A percentile compares a stretch with the other conserved stretches of the same genome.
phyloP scores from a whole-genome alignment of 1,140 invertebrate genomes.

The Bombus cullumanus region DNA sequence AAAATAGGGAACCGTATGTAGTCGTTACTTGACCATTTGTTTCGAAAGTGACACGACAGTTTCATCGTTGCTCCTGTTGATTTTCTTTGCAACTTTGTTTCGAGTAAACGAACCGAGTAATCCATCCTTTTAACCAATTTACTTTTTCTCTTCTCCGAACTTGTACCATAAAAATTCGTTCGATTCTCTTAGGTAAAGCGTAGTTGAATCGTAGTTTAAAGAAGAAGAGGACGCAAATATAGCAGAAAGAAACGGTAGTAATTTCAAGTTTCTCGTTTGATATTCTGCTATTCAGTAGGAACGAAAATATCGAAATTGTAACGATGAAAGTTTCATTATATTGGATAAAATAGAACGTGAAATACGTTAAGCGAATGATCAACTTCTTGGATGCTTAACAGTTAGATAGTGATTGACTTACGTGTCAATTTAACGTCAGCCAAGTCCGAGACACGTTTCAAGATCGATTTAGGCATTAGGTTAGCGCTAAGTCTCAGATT shows the following conservation, averaged over 20 bases:
- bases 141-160: neutral
- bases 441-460: neutral
- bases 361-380: neutral
- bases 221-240: neutral
- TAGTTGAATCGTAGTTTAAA: neutral
- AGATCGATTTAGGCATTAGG: neutral
- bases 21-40: too few relatives aligned
- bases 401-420: too few relatives aligned
- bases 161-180: neutral
- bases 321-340: neutral
- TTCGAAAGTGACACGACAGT: neutral
- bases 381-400: neutral
- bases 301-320: neutral
- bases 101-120: neutral
- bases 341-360: neutral
- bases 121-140: neutral
- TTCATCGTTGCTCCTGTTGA: too few relatives aligned
- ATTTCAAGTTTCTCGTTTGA: neutral
- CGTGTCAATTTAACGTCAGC: too few relatives aligned
- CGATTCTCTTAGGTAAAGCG: neutral
- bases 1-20: too few relatives aligned
- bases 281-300: too few relatives aligned
- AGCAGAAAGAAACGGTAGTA: neutral
- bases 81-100: too few relatives aligned
- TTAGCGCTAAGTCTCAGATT: neutral